Percentiles rank a stretch among this genome's conserved stretches.
Evolutionary conservation across 2,797 vertebrate genomes (phyloP).

Genomic region (Tapirus indicus): DNA sequence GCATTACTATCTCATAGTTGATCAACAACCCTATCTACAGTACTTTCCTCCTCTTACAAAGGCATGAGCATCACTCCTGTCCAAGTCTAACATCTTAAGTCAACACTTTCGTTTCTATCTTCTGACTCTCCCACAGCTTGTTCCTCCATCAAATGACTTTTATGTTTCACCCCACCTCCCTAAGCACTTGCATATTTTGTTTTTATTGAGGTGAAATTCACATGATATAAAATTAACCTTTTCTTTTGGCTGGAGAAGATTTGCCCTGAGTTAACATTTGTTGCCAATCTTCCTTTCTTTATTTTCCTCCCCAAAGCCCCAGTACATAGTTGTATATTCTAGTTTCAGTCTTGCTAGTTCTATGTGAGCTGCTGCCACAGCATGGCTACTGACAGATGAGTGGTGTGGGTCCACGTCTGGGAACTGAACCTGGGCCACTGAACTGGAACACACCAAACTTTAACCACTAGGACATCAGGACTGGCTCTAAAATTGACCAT

Average conservation of each 20-base stretch:
- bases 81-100: neutral
- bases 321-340: too few species aligned
- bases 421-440: too few species aligned
- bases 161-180: neutral
- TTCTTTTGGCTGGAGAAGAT: too few species aligned
- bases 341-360: too few species aligned
- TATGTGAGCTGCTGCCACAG: too few species aligned
- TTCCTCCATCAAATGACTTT: neutral
- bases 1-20: neutral
- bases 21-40: neutral
- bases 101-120: neutral
- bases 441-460: too few species aligned
- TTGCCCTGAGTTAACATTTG: too few species aligned
- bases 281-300: too few species aligned
- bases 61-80: neutral
- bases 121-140: neutral
- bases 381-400: too few species aligned
- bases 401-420: too few species aligned
- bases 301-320: too few species aligned
- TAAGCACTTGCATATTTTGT: neutral
- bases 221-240: neutral
- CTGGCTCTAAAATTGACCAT: neutral
- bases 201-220: neutral
- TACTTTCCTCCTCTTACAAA: neutral
- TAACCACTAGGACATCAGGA: too few species aligned